Evolutionary conservation across 1,140 invertebrate genomes (phyloP).

Genomic region (Octopus sinensis): DNA sequence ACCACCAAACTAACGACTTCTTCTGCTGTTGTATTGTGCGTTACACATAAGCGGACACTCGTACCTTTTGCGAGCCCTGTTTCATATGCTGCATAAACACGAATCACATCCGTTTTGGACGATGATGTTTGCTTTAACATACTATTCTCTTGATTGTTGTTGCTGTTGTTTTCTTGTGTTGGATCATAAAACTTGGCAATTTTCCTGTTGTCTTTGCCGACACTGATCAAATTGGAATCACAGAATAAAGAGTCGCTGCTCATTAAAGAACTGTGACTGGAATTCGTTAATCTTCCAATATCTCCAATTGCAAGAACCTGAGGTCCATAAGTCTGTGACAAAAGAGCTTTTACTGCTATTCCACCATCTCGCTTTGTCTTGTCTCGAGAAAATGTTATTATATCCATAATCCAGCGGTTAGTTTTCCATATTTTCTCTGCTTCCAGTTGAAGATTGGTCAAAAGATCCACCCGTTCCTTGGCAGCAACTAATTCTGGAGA

Average conservation of each 20-base stretch:
- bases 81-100: slow-evolving; percentile 91
- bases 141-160: slow-evolving; percentile 22
- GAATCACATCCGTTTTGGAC: slow-evolving; percentile 53
- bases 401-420: slow-evolving; percentile 90
- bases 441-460: slow-evolving; percentile 57
- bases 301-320: slow-evolving; percentile 12
- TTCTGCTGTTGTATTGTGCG: slow-evolving; percentile 80
- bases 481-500: slow-evolving; percentile 79
- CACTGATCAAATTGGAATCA: slow-evolving; percentile 47
- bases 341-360: slow-evolving; percentile 42
- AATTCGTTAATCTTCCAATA: slow-evolving; percentile 18
- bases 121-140: slow-evolving; percentile 14
- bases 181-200: slow-evolving; percentile 51
- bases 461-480: slow-evolving; percentile 75
- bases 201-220: slow-evolving; percentile 48
- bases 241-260: slow-evolving; percentile 24
- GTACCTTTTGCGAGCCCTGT: slow-evolving; percentile 87
- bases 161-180: slow-evolving; percentile 32
- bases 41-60: slow-evolving; percentile 88
- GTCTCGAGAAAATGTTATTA: slow-evolving; percentile 87
- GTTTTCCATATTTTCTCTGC: slow-evolving; percentile 77
- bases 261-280: slow-evolving; percentile 37
- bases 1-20: slow-evolving; percentile 93
- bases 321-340: slow-evolving; percentile 17
- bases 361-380: slow-evolving; percentile 59